Conservation (phyloP, 35 echinoderm and acorn worm species). For the Hemicentrotus pulcherrimus region DNA sequence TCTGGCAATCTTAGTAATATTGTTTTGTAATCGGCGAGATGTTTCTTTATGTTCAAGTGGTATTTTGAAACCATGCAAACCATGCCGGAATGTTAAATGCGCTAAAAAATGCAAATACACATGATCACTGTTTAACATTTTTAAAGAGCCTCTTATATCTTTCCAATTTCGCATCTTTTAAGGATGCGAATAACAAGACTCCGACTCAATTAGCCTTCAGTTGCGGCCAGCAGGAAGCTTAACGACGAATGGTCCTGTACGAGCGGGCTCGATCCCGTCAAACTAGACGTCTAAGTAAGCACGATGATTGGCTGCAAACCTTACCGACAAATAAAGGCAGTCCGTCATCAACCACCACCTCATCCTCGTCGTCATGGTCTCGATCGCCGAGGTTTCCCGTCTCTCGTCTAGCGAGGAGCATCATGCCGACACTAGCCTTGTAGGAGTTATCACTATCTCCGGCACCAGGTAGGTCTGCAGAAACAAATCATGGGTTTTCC, state of each 20-base stretch:
- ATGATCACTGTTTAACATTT: neutral
- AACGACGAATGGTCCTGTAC: conserved; percentile 58
- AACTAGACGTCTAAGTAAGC: conserved; percentile 24
- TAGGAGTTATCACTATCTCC: conserved; percentile 70
- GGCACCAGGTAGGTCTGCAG: conserved; percentile 49
- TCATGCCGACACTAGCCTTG: conserved; percentile 62
- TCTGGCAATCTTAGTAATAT: no score
- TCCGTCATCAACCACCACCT: neutral
- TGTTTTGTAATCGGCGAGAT: no score
- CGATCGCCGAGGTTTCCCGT: conserved; percentile 74
- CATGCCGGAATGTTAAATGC: neutral
- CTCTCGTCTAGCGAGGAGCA: conserved; percentile 72
- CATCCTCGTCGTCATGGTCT: conserved; percentile 61
- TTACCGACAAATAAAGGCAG: neutral
- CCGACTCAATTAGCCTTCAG: conserved; percentile 69
- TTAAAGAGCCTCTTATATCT: neutral
- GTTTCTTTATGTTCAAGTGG: no score
- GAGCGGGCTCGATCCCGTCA: conserved; percentile 46
- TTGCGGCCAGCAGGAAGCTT: conserved; percentile 76
- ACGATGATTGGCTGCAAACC: conserved; percentile 13
- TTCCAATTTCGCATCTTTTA: neutral
- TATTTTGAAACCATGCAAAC: no score
- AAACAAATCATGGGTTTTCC: no score
- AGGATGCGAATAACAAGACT: conserved; percentile 66
- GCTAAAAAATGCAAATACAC: neutral